Evolutionary conservation across 2,797 vertebrate species (phyloP).

Genomic region (Crocodylus rhombifer): DNA sequence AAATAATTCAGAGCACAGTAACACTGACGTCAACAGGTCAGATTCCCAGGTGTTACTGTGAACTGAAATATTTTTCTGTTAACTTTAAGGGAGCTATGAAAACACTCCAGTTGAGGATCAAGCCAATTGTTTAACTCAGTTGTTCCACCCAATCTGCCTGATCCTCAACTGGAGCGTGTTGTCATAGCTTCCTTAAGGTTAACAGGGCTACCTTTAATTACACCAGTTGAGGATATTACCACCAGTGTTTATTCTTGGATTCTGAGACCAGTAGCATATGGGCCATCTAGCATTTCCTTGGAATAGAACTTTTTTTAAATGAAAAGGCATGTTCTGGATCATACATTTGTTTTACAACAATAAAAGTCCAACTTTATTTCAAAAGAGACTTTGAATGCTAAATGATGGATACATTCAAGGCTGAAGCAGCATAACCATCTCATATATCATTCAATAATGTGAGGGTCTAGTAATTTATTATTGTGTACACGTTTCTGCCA

Average conservation of each 20-base stretch:
- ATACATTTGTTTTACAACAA: slow-evolving; percentile 73
- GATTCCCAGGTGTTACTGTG: neutral
- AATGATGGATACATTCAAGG: slow-evolving; percentile 77
- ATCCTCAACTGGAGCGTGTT: neutral
- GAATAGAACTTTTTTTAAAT: slow-evolving; percentile 51
- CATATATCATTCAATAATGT: slow-evolving; percentile 79
- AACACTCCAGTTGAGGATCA: no score
- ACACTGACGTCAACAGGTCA: neutral
- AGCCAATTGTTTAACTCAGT: no score
- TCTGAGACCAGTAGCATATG: slow-evolving; percentile 7
- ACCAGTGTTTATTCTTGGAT: neutral
- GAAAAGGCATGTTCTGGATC: slow-evolving; percentile 67
- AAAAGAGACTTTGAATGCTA: slow-evolving; percentile 74
- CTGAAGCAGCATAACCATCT: slow-evolving; percentile 75
- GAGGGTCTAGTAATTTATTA: slow-evolving; percentile 71
- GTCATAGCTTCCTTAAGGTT: neutral
- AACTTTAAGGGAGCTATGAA: no score
- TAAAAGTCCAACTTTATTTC: slow-evolving; percentile 68
- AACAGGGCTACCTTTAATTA: neutral
- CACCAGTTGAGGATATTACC: neutral
- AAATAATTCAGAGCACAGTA: neutral
- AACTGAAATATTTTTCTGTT: no score
- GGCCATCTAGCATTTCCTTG: slow-evolving; percentile 50
- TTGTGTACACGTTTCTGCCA: slow-evolving; percentile 68
- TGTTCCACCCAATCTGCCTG: neutral